Evolutionary conservation across 2,888 invertebrate genomes (phyloP).

Genomic region (Oscheius sp.): DNA sequence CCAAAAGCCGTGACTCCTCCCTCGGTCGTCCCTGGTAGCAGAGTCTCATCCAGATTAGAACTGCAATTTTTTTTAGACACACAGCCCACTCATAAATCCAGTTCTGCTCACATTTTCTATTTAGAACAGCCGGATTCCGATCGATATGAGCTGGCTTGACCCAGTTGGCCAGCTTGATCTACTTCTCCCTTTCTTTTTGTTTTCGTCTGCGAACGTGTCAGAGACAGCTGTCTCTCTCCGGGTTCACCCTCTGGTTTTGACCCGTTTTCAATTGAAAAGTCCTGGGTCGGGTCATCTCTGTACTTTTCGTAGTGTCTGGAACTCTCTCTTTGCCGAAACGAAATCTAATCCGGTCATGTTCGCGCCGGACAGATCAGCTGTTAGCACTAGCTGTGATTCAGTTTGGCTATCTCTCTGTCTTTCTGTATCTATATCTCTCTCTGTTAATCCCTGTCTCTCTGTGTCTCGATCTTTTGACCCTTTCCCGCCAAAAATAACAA

Average conservation of each 20-base stretch:
- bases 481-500: too few species aligned
- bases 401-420: too few species aligned
- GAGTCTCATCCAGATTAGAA: too few species aligned
- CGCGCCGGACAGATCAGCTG: too few species aligned
- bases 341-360: not conserved
- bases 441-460: not conserved
- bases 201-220: slow-evolving; percentile 21
- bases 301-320: slow-evolving; percentile 1
- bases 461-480: not conserved
- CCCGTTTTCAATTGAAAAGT: not conserved
- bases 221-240: slow-evolving; percentile 8
- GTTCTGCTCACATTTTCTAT: too few species aligned
- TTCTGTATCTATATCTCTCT: not conserved
- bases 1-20: too few species aligned
- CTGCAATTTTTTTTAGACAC: too few species aligned
- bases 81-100: too few species aligned
- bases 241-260: not conserved
- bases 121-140: too few species aligned
- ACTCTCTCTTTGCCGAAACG: not conserved
- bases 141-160: not conserved
- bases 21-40: too few species aligned
- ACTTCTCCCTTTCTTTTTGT: slow-evolving; percentile 7
- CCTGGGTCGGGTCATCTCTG: not conserved
- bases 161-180: not conserved
- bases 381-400: too few species aligned